Evolutionary conservation across 35 echinoderm and acorn worm species (phyloP).

Genomic region (Nesometra sesokonis): DNA sequence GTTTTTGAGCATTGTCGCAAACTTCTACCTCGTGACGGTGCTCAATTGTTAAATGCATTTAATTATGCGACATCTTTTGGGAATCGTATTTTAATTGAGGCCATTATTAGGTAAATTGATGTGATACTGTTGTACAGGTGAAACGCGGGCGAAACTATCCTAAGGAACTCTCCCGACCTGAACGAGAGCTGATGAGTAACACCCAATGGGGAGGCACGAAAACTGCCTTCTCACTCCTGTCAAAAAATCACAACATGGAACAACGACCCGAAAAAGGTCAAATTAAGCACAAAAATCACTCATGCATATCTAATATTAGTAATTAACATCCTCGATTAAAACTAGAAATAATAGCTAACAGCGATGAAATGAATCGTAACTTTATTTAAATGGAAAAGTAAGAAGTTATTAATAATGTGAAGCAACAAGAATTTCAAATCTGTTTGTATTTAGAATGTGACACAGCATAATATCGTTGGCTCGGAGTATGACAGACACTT

Average conservation of each 20-base stretch:
- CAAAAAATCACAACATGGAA: neutral
- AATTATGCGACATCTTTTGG: neutral
- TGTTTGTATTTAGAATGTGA: too few relatives aligned
- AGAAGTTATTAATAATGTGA: too few relatives aligned
- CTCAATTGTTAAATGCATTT: neutral
- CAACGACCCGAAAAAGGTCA: neutral
- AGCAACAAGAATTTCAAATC: too few relatives aligned
- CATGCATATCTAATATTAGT: too few relatives aligned
- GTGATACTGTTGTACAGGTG: neutral
- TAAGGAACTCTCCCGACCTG: neutral
- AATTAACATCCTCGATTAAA: too few relatives aligned
- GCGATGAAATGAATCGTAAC: too few relatives aligned
- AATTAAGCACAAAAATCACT: neutral
- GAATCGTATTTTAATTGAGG: neutral
- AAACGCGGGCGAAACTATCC: neutral
- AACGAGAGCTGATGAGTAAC: neutral
- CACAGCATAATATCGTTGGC: too few relatives aligned
- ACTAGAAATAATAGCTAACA: too few relatives aligned
- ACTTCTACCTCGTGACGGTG: neutral
- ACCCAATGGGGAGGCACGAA: neutral
- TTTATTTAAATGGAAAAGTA: too few relatives aligned
- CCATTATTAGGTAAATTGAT: neutral
- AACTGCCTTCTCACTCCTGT: neutral
- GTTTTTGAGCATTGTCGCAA: neutral
- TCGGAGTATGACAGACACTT: too few relatives aligned